Evolutionary conservation across 2,113 vertebrate genomes (phyloP), one percentile per base, ranked within the genome.

Genomic region (Polypterus senegalus): DNA sequence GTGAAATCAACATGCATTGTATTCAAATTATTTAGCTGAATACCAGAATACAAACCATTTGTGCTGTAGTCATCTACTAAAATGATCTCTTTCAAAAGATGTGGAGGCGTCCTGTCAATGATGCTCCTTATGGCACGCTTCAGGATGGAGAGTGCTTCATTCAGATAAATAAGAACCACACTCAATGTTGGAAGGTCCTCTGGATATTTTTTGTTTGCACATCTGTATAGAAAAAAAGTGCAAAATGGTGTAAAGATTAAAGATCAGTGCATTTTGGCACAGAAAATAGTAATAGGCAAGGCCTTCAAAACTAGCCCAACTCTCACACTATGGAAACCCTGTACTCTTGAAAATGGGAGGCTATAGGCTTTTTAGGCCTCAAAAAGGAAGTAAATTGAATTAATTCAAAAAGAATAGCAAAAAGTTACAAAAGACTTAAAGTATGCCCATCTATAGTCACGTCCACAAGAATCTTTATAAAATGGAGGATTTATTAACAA

Each of bases 1-100:
- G 27, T 27, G 27, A 27, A 27, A 27, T 27, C 27, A 27, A 27
- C 27, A 27, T 27, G 27, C 27, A 27, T 48, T 3, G 5, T 58
- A 9, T 48, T 8, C 4, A 9, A 5, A 54, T 4, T 4, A 48
- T 3, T 54, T 0, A 47, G 54, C 5, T 11, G n/a, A 58, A 57
- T 9, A 3, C 66, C 46, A 47, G 47, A 27, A 54, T 62, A 61
- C 76, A 57, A 62, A 89, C 86, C 76, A 0, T 86, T 78, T 45
- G 73, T 77, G 66, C 88, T 91, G 70, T 78, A 77, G 66, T 91
- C 86, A 3, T 91, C 89, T 60, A 92, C 83, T 64, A 91, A 79
- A 58, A 89, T 76, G 61, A 91, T 84, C 59, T 91, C 86, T 54
- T 79, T 85, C 63, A 92, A 67, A 59, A 90, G 68, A 5, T 3